These are phyloP conservation scores for Gymnothorax javanicus DNA, from an alignment of 2,797 vertebrate genomes.

Conservation along the genomic window DNA sequence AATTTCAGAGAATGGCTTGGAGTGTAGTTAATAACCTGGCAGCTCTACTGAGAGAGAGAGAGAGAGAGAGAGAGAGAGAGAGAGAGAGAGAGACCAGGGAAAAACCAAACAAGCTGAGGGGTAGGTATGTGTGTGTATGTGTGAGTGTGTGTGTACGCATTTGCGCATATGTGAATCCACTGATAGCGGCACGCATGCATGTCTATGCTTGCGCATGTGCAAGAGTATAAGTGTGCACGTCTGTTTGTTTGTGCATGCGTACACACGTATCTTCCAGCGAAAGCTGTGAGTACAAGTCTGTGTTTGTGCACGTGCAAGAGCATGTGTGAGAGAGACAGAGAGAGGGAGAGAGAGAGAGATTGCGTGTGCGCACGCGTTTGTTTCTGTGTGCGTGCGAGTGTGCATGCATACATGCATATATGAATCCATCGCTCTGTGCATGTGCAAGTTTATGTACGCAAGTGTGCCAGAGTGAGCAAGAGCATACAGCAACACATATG, in stretches of 20 bases:
- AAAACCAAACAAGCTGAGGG: slow-evolving; percentile 1
- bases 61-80: neutral
- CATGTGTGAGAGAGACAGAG: too few relatives aligned
- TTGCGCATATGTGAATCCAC: neutral
- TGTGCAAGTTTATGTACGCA: too few relatives aligned
- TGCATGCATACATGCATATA: neutral
- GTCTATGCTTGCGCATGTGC: neutral
- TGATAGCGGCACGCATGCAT: neutral
- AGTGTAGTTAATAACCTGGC: slow-evolving; percentile 20
- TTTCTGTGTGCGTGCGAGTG: neutral
- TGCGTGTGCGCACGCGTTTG: neutral
- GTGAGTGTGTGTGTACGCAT: neutral
- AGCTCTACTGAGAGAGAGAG: slow-evolving; percentile 1
- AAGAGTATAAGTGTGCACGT: neutral
- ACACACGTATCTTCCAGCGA: too few relatives aligned
- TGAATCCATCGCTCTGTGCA: too few relatives aligned
- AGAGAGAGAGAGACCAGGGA: neutral
- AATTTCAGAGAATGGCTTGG: neutral
- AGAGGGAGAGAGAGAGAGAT: too few relatives aligned
- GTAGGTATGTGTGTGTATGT: neutral
- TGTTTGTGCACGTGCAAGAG: too few relatives aligned
- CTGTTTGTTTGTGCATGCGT: neutral
- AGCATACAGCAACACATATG: too few relatives aligned
- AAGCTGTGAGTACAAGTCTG: too few relatives aligned
- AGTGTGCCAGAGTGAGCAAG: too few relatives aligned